A percentile compares a stretch with the other conserved stretches of the same genome.
Evolutionary conservation across 2,113 vertebrate species (phyloP).

Genomic region (Conger conger): DNA sequence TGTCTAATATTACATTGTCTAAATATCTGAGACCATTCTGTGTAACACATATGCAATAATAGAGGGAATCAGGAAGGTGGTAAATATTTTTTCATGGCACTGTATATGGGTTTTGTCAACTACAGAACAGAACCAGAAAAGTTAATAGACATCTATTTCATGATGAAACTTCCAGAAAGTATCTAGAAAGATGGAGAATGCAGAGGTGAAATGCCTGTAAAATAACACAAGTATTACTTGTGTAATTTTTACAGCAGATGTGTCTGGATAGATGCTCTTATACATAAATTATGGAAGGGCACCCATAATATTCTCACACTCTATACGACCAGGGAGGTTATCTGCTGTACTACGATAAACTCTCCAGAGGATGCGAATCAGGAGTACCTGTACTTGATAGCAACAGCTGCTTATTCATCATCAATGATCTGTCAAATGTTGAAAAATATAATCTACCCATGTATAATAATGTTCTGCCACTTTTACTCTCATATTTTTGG

Average conservation of each 20-base stretch:
- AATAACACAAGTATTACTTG: not conserved
- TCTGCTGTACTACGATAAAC: not conserved
- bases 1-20: no score
- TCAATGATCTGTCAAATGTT: no score
- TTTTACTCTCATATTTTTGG: no score
- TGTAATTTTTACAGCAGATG: not conserved
- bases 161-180: not conserved
- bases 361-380: not conserved
- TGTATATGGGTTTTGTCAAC: not conserved
- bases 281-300: not conserved
- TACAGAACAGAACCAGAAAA: not conserved
- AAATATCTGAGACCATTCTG: no score
- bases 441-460: no score
- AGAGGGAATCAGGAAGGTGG: no score
- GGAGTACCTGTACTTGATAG: not conserved
- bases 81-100: no score
- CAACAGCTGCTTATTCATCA: not conserved
- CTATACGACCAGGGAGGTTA: not conserved
- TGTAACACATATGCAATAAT: no score
- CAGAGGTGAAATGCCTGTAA: not conserved
- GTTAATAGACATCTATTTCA: not conserved
- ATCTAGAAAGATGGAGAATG: not conserved
- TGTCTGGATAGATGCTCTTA: not conserved
- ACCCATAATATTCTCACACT: not conserved
- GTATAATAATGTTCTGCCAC: no score